Conservation (phyloP, 2,888 invertebrate species). For the Eupeodes latifasciatus region DNA sequence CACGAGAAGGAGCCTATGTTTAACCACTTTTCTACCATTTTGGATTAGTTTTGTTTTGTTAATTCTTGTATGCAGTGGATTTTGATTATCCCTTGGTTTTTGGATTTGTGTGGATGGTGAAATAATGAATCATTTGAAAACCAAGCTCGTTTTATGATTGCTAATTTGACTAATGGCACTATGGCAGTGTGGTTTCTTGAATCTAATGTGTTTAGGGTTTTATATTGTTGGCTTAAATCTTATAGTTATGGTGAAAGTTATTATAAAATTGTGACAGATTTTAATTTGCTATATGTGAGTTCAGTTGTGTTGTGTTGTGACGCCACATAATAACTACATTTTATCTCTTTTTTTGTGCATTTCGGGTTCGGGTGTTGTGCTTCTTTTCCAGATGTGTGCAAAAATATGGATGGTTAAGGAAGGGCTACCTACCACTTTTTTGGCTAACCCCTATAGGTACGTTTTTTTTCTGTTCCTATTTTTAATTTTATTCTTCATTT, state of each 20-base stretch:
- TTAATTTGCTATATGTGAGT: not conserved
- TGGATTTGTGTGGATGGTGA: not conserved
- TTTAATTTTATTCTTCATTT: no score
- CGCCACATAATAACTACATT: no score
- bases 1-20: not conserved
- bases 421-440: no score
- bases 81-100: constrained; percentile 7
- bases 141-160: not conserved
- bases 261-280: not conserved
- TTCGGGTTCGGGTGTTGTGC: no score
- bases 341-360: no score
- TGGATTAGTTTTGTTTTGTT: constrained; percentile 26
- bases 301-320: no score
- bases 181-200: not conserved
- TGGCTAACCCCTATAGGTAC: no score
- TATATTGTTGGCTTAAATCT: not conserved
- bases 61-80: constrained; percentile 10
- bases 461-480: no score
- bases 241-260: not conserved
- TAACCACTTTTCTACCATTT: constrained; percentile 18
- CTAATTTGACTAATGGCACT: constrained; percentile 25
- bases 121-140: constrained; percentile 25
- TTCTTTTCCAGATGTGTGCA: no score
- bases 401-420: no score
- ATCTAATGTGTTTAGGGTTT: not conserved